These are phyloP conservation scores for Nymphalis io DNA, from an alignment of 1,140 invertebrate species.

Conservation along the genomic window DNA sequence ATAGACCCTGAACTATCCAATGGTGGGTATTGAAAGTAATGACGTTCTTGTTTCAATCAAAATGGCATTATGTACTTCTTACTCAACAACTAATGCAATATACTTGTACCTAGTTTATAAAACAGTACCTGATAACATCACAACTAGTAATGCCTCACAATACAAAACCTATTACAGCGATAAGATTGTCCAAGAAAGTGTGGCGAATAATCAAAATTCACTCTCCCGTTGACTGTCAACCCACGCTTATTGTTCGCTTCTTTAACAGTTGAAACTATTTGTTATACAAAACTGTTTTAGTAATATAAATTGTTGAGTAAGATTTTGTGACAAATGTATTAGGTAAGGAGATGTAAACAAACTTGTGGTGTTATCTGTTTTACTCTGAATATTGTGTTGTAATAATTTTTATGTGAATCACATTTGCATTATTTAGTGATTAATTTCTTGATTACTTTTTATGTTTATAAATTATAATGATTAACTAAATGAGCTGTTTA, in stretches of 20 bases:
- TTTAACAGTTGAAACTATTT: constrained; percentile 38
- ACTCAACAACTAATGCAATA: constrained; percentile 10
- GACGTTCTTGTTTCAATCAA: not conserved
- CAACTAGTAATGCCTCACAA: constrained; percentile 6
- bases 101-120: constrained; percentile 15
- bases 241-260: constrained; percentile 42
- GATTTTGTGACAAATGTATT: not conserved
- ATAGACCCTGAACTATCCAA: not conserved
- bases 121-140: constrained; percentile 25
- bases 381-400: too few species aligned
- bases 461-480: too few species aligned
- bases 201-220: constrained; percentile 38
- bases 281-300: constrained; percentile 53
- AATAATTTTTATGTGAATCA: too few species aligned
- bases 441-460: too few species aligned
- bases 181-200: constrained; percentile 28
- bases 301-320: not conserved
- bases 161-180: constrained; percentile 8
- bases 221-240: constrained; percentile 34
- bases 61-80: constrained; percentile 16
- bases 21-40: not conserved
- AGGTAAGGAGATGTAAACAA: too few species aligned
- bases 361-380: too few species aligned
- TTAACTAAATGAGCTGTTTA: too few species aligned
- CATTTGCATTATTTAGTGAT: too few species aligned